Conservation (phyloP, 2,797 vertebrate genomes). For the Halcyon leucocephala region DNA sequence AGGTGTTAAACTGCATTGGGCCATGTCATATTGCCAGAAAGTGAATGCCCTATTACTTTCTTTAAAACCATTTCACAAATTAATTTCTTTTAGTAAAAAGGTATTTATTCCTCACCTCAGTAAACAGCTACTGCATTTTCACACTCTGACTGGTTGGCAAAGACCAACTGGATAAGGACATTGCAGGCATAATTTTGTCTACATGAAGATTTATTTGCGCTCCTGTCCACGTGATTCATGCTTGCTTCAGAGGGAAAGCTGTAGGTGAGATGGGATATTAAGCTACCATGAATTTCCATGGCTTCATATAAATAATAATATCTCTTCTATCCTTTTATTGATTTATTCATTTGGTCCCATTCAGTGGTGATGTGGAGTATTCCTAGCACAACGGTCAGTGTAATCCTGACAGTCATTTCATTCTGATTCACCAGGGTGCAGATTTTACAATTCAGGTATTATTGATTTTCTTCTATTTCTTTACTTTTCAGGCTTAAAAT, state of each 20-base stretch:
- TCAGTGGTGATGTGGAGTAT: background rate
- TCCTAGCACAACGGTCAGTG: conserved; percentile 10
- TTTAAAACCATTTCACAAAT: background rate
- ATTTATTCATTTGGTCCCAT: background rate
- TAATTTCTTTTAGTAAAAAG: background rate
- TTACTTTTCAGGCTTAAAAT: conserved; percentile 6
- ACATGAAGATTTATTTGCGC: conserved; percentile 14
- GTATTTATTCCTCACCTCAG: background rate
- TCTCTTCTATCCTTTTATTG: background rate
- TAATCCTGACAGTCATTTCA: conserved; percentile 15
- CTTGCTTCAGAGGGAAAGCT: background rate
- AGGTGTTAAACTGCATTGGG: no score
- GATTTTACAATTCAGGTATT: conserved; percentile 36
- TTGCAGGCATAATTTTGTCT: background rate
- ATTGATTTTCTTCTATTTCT: background rate
- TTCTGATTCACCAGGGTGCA: background rate
- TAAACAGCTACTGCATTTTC: background rate
- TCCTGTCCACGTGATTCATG: background rate
- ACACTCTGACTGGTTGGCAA: background rate
- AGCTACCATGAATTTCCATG: background rate
- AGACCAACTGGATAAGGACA: background rate
- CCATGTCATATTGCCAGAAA: accelerated
- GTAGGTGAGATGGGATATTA: background rate
- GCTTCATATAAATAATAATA: conserved; percentile 2
- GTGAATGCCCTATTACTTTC: background rate